Base-by-base conservation (phyloP, 1,140 invertebrate genomes). In the Ceratosolen solmsi region DNA sequence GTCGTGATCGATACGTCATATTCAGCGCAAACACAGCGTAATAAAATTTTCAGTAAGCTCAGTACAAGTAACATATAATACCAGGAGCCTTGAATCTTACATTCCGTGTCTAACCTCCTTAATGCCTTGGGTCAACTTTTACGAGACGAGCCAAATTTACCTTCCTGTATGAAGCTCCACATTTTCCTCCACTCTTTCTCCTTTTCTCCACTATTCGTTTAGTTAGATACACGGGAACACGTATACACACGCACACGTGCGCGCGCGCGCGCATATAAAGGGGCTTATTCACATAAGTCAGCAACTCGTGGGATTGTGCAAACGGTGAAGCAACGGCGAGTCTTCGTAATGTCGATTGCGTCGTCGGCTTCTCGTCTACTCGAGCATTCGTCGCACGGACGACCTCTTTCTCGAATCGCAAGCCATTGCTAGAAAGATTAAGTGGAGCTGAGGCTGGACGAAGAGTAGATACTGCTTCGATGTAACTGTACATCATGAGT, bases 341-440 rank as follows among this genome's bases (percentile, higher is more conserved):
- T n/a, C n/a, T n/a, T n/a, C n/a, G n/a, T 73, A 54, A 27, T 7
- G 41, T 25, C 1, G 71, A 38, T 0, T 13, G 33, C 33, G 33
- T 25, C 22, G 73, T 2, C 15, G 54, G 56, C 17, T 74, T 41
- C 38, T 33, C 17, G n/a, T 20, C 77, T 70, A 2, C 27, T 81
- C 46, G 8, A 20, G 58, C 8, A 81, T 75, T 81, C 79, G 27
- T 1, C 46, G 46, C 79, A 81, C 79, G 79, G 74, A 75, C 49
- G 72, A 46, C 49, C 72, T 81, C 79, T 75, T 81, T 81, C 30
- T 46, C 27, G 72, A 75, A 75, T 70, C 58, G 79, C 17, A 56
- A 51, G 17, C 46, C 72, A 81, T 75, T 56, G 72, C 65, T 46
- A 46, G 58, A 27, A 65, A 51, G 38, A 80, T 73, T 65, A 68